A percentile compares a stretch with the other conserved stretches of the same genome.
Conservation (phyloP, 2,888 invertebrate species). For the Cheilosia variabilis region DNA sequence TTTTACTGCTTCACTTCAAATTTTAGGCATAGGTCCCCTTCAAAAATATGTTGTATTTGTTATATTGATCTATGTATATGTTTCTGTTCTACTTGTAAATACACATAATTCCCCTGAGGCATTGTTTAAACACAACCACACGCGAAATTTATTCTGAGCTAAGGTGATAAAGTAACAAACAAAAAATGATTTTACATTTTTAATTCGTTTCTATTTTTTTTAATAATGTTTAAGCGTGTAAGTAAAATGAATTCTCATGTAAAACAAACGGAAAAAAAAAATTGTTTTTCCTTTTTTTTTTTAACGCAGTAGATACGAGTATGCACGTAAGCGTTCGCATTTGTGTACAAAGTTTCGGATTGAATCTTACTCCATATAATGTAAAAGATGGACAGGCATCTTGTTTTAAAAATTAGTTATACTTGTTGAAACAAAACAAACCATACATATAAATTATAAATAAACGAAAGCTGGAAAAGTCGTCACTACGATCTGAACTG, state of each 20-base stretch:
- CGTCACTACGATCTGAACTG: slow-evolving; percentile 28
- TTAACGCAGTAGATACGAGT: slow-evolving; percentile 21
- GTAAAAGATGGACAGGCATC: background rate
- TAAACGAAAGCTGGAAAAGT: slow-evolving; percentile 16
- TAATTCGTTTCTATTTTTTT: slow-evolving; percentile 31
- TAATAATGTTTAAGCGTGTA: slow-evolving; percentile 12
- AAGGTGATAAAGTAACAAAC: slow-evolving; percentile 12
- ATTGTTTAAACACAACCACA: slow-evolving; percentile 18
- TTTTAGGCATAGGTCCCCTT: slow-evolving; percentile 15
- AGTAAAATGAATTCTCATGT: slow-evolving; percentile 53
- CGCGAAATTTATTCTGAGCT: slow-evolving; percentile 18
- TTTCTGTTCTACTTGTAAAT: slow-evolving; percentile 10
- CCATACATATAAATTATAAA: background rate
- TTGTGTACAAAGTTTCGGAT: slow-evolving; percentile 30
- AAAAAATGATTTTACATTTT: background rate
- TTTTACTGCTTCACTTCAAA: background rate
- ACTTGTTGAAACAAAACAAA: slow-evolving; percentile 9
- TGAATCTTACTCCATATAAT: background rate
- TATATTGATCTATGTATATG: slow-evolving; percentile 19
- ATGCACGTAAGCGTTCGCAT: slow-evolving; percentile 12
- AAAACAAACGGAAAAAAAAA: slow-evolving; percentile 16
- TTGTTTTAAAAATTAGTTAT: slow-evolving; percentile 9
- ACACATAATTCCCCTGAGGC: slow-evolving; percentile 21
- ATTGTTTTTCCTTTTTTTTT: background rate
- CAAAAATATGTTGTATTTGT: slow-evolving; percentile 46